Base-by-base conservation (phyloP, 2,113 vertebrate species). In the Cephalopterus ornatus region DNA sequence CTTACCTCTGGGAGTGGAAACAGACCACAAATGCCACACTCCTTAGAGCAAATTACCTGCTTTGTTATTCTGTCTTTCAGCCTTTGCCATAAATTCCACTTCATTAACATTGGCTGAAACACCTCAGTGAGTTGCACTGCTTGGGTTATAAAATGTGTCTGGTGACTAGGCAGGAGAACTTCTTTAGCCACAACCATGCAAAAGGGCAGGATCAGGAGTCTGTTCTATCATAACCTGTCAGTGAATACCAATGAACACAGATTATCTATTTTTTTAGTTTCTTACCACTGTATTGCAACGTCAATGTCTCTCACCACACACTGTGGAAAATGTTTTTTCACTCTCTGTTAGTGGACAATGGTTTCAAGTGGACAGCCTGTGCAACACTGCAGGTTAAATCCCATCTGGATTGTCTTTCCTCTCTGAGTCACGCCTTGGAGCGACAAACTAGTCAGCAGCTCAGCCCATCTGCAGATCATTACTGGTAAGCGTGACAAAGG, bases 391-490 rank as follows among this genome's bases (percentile, higher is more conserved):
- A 33, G 53, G 58, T 81, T 68, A 96, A 92, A 95, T 89, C 88
- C 92, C 53, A 46, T 73, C 85, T 91, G 93, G 85, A 92, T 97
- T 78, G 92, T 35, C 61, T 94, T 96, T 94, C 86, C 66, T 91
- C 35, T 82, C 86, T 33, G 32, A 94, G 52, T 82, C 76, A 74
- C 0, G 2, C 33, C 56, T 77, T 71, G 37, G 72, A 88, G 56
- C 1, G 1, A 86, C 3, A 3, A 67, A 78, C 35, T 24, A 44
- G 56, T 39, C 76, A 86, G 73, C 85, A 96, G 41, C 49, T 81
- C 61, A 85, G 93, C 70, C 94, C 96, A 96, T 94, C 93, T 96
- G 93, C 92, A 96, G 88, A 82, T 78, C 92, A 56, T 97, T 97
- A 96, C 37, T 28, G 62, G 76, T 87, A 37, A 1, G 7, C 79